Evolutionary conservation across 2,113 vertebrate species (phyloP).

Genomic region (Motacilla tschutschensis): DNA sequence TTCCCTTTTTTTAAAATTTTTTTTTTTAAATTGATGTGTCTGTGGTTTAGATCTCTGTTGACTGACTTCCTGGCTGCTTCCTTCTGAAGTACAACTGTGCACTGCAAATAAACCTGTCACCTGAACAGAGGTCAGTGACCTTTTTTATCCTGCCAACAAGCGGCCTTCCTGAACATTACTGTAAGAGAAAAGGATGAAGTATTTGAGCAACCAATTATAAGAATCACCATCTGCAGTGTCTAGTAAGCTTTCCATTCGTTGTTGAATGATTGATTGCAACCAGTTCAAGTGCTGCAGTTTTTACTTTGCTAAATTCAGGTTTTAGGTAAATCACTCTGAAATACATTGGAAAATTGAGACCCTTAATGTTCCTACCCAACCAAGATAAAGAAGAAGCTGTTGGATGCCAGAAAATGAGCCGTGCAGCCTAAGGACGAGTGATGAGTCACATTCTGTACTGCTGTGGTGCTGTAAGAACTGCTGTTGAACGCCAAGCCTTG

Average conservation of each 20-base stretch:
- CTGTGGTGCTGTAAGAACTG: background rate
- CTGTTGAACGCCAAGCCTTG: conserved; percentile 29
- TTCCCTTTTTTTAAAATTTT: background rate
- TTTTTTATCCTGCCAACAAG: background rate
- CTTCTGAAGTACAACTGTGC: background rate
- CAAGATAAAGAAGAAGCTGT: background rate
- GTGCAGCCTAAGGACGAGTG: background rate
- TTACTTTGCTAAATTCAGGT: background rate
- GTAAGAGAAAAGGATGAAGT: background rate
- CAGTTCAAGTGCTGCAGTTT: background rate
- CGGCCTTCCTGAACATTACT: background rate
- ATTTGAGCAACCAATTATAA: background rate
- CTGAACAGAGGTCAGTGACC: background rate
- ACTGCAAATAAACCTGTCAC: background rate
- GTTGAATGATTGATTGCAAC: background rate
- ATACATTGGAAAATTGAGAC: background rate
- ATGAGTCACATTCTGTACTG: conserved; percentile 19
- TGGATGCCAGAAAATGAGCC: background rate
- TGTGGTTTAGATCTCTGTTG: background rate
- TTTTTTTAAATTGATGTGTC: fast-evolving
- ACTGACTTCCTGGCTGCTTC: background rate
- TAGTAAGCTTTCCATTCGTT: background rate
- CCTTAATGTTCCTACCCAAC: background rate
- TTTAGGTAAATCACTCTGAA: background rate
- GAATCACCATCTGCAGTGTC: background rate